Conservation (phyloP, 1,140 invertebrate genomes). For the Atta cephalotes region DNA sequence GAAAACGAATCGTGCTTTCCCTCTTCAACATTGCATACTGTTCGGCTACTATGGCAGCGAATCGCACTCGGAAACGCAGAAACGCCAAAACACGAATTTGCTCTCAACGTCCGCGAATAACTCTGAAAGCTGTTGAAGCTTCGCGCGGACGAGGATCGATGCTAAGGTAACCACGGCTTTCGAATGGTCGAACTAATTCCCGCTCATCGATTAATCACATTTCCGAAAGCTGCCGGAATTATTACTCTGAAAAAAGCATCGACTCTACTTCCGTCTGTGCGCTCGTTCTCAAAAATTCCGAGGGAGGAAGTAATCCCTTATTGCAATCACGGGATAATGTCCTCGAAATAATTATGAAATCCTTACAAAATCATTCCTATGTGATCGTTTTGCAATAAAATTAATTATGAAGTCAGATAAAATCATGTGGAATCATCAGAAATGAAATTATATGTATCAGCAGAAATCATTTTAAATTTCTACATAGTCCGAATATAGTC, state of each 20-base stretch:
- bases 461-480: no score
- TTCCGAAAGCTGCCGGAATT: background rate
- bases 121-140: slow-evolving; percentile 63
- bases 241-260: slow-evolving; percentile 6
- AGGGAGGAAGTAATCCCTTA: no score
- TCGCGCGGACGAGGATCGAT: slow-evolving; percentile 58
- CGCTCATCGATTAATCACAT: slow-evolving; percentile 54
- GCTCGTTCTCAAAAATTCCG: background rate
- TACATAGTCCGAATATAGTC: no score
- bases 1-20: slow-evolving; percentile 57
- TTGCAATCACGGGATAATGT: no score
- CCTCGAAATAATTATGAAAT: no score
- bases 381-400: no score
- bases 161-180: slow-evolving; percentile 62
- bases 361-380: no score
- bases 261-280: background rate
- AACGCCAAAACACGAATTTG: slow-evolving; percentile 66
- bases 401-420: no score
- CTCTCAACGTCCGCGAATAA: slow-evolving; percentile 62
- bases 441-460: no score
- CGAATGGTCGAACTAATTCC: slow-evolving; percentile 52
- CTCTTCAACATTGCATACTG: slow-evolving; percentile 53
- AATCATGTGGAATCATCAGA: no score
- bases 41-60: slow-evolving; percentile 30
- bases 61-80: slow-evolving; percentile 51